phyloP scores from a whole-genome alignment of 1,140 invertebrate genomes.

The Drosophila nebulosa region DNA sequence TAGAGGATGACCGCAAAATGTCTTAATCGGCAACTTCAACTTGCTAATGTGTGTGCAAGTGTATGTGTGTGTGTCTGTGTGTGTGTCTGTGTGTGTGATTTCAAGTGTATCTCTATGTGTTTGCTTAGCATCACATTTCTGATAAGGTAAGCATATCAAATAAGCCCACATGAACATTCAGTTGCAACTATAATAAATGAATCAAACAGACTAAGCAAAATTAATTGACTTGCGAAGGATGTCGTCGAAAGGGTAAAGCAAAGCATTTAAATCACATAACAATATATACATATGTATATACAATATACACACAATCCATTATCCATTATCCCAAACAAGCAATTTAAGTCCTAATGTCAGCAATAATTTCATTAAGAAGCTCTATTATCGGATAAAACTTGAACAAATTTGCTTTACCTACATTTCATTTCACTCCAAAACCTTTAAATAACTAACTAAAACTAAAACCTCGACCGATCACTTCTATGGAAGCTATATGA shows the following conservation, averaged over 20 bases:
- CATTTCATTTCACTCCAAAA: no score
- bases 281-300: neutral
- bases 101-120: conserved; percentile 1
- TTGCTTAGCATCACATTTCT: conserved; percentile 7
- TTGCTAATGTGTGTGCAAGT: neutral
- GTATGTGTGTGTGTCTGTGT: neutral
- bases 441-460: no score
- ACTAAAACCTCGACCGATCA: no score
- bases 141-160: conserved; percentile 12
- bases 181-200: neutral
- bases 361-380: no score
- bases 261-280: neutral
- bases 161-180: neutral
- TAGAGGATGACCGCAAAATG: conserved; percentile 9
- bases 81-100: neutral
- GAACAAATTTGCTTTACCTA: no score
- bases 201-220: conserved; percentile 6
- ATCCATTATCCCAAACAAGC: no score
- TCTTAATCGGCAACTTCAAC: conserved; percentile 4
- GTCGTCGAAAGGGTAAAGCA: neutral
- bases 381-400: no score
- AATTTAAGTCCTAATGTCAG: no score
- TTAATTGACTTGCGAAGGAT: neutral
- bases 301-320: neutral
- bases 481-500: no score